phyloP scores from a whole-genome alignment of 1,140 invertebrate species.

The Hycleus phaleratus region DNA sequence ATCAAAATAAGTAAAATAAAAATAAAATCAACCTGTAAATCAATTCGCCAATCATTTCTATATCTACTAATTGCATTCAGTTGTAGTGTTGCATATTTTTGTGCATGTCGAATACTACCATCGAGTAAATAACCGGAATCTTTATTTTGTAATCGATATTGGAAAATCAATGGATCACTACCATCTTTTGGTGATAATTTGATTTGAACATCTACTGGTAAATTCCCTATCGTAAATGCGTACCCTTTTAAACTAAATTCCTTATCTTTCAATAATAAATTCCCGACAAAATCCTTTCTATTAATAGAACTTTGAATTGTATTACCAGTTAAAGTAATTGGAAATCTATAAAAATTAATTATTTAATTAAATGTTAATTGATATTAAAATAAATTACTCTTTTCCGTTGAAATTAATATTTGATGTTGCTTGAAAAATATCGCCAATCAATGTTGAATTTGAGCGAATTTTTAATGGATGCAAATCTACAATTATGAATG shows the following conservation, averaged over 20 bases:
- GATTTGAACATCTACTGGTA: slow-evolving; percentile 28
- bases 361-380: slow-evolving; percentile 2
- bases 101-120: slow-evolving; percentile 22
- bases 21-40: slow-evolving; percentile 26
- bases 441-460: slow-evolving; percentile 28
- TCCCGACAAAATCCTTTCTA: slow-evolving; percentile 18
- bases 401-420: slow-evolving; percentile 27
- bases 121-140: slow-evolving; percentile 16
- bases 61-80: slow-evolving; percentile 18
- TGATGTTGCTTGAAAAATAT: slow-evolving; percentile 22
- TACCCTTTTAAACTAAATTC: slow-evolving; percentile 28
- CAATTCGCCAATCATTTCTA: slow-evolving; percentile 33
- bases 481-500: slow-evolving; percentile 20
- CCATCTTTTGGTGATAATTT: slow-evolving; percentile 28
- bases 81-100: slow-evolving; percentile 26
- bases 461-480: slow-evolving; percentile 29
- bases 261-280: slow-evolving; percentile 28
- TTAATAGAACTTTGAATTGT: slow-evolving; percentile 11
- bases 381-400: slow-evolving; percentile 13
- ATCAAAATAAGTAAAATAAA: background rate
- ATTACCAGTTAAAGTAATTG: slow-evolving; percentile 23
- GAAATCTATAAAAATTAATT: slow-evolving; percentile 22
- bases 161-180: slow-evolving; percentile 21
- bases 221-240: slow-evolving; percentile 22
- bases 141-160: slow-evolving; percentile 12